A percentile compares a stretch with the other conserved stretches of the same genome.
Evolutionary conservation across 2,888 invertebrate genomes (phyloP).

Genomic region (Synergus laeviventris): DNA sequence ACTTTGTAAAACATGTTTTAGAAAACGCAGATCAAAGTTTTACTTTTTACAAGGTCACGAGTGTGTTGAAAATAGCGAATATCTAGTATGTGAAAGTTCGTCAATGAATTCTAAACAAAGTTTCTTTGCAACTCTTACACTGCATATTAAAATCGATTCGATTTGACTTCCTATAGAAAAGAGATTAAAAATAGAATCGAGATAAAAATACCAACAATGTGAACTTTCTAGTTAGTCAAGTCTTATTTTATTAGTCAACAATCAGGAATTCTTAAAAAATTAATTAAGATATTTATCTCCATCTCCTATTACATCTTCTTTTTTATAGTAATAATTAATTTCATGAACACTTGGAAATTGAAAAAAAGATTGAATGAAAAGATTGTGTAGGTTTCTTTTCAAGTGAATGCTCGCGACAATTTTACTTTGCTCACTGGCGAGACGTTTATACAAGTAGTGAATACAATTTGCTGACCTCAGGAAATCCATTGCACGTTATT

Average conservation of each 20-base stretch:
- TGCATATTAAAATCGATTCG: conserved; percentile 4
- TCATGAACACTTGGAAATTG: neutral
- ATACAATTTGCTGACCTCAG: conserved; percentile 39
- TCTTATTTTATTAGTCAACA: neutral
- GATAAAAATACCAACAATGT: neutral
- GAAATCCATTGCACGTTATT: conserved; percentile 38
- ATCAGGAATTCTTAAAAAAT: neutral
- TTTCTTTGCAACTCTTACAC: neutral
- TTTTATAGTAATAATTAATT: neutral
- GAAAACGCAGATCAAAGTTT: conserved; percentile 11
- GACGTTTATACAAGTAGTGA: conserved; percentile 35
- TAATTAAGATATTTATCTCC: neutral
- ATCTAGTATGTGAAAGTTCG: conserved; percentile 23
- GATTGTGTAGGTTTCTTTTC: conserved; percentile 20
- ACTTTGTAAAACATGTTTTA: conserved; percentile 9
- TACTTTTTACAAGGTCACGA: conserved; percentile 33
- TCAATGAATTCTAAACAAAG: conserved; percentile 32
- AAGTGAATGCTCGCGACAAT: conserved; percentile 14
- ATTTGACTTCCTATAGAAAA: neutral
- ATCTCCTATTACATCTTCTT: neutral
- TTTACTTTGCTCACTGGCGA: conserved; percentile 25
- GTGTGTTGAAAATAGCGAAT: conserved; percentile 18
- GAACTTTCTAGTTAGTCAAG: neutral
- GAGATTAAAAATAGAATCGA: neutral
- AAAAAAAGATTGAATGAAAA: conserved; percentile 6